These are phyloP conservation scores for Halesus radiatus DNA, from an alignment of 1,140 invertebrate genomes.

Conservation along the genomic window DNA sequence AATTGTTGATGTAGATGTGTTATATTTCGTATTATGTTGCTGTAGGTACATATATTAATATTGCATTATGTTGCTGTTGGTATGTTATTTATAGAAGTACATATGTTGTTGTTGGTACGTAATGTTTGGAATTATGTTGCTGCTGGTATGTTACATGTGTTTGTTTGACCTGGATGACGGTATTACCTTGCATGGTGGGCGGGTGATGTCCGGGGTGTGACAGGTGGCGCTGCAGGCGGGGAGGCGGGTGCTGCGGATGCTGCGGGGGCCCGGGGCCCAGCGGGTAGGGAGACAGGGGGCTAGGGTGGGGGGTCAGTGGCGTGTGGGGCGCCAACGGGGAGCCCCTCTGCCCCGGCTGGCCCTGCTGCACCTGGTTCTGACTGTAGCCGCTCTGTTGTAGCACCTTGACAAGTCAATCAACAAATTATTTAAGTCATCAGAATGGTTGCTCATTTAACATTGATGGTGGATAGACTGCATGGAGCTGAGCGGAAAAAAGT, in stretches of 20 bases:
- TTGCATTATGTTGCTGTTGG: not conserved
- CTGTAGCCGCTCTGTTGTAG: slow-evolving; percentile 26
- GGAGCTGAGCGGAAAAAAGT: not conserved
- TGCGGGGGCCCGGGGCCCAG: slow-evolving; percentile 49
- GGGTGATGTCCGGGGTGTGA: slow-evolving; percentile 51
- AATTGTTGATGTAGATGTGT: too few relatives aligned
- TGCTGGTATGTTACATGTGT: too few relatives aligned
- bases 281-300: slow-evolving; percentile 60
- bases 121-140: too few relatives aligned
- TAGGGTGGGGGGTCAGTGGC: slow-evolving; percentile 60
- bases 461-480: not conserved
- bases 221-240: slow-evolving; percentile 62
- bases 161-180: too few relatives aligned
- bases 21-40: too few relatives aligned
- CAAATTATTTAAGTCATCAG: not conserved
- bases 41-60: too few relatives aligned
- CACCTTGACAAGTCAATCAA: not conserved
- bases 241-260: slow-evolving; percentile 56
- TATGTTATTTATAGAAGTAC: too few relatives aligned
- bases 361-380: slow-evolving; percentile 41
- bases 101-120: too few relatives aligned
- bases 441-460: not conserved
- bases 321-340: slow-evolving; percentile 66
- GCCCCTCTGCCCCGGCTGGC: slow-evolving; percentile 58
- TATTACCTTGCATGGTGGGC: slow-evolving; percentile 54